phyloP scores from a whole-genome alignment of 2,797 vertebrate species.

The Phataginus tricuspis region DNA sequence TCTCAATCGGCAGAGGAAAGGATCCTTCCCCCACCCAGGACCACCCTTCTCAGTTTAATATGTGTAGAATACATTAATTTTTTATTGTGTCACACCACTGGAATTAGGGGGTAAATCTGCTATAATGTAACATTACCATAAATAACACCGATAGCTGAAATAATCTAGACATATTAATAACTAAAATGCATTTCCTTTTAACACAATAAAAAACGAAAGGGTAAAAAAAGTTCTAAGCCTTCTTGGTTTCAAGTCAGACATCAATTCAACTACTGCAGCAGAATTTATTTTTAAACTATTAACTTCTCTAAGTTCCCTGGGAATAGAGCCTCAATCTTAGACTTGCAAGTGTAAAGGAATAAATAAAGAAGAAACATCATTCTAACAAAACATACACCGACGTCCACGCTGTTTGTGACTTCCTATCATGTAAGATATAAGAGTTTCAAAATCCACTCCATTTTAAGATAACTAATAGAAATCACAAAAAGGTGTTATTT shows the following conservation, averaged over 20 bases:
- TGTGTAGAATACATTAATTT: not conserved
- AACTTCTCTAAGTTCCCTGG: not conserved
- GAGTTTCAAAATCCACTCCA: not conserved
- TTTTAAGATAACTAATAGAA: not conserved
- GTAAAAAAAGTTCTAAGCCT: not conserved
- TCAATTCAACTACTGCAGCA: not conserved
- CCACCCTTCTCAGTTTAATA: not conserved
- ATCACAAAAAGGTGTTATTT: not conserved
- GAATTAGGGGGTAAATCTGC: not conserved
- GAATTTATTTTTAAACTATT: not conserved
- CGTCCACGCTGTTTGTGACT: not conserved
- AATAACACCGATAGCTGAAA: not conserved
- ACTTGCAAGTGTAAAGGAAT: not conserved
- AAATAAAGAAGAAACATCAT: not conserved
- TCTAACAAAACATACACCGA: not conserved
- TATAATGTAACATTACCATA: not conserved
- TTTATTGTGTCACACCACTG: not conserved
- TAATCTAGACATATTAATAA: not conserved
- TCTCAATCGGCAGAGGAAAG: not conserved
- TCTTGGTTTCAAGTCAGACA: not conserved
- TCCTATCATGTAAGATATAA: not conserved
- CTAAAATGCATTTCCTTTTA: not conserved
- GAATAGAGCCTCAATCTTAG: not conserved
- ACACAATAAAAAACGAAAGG: not conserved
- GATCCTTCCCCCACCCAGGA: accelerated